Base-by-base conservation (phyloP, 2,888 invertebrate genomes). In the Himalopsyche anomala region DNA sequence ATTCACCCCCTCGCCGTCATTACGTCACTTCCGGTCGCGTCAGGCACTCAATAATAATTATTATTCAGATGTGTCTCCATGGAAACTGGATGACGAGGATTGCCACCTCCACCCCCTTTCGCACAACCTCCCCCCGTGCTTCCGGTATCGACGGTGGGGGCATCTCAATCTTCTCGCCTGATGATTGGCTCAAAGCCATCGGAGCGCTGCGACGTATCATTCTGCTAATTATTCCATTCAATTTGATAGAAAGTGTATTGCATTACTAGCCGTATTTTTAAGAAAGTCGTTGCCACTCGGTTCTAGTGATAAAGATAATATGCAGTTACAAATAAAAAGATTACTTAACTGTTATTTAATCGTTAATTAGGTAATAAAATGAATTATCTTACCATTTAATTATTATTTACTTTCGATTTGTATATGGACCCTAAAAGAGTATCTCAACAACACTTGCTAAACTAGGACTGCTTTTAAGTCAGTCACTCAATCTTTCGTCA, bases 21-120 rank as follows among this genome's bases (percentile, higher is more conserved):
- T 62, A 87, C 82, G 87, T 86, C 85, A 87, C 85, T 87, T 88
- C 88, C 88, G 87, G 87, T 88, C 84, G 85, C 86, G 86, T 83
- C 87, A 82, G 82, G 79, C 84, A 87, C 88, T 87, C 88, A 87
- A 85, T 85, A 87, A 88, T 88, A 83, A 88, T 87, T 85, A 87
- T 88, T 88, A 88, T 88, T 88, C 88, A 88, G 87, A 88, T 87
- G 83, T 85, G 88, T 88, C 83, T 56, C 84, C 87, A 87, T 88
- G 87, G 86, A 82, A 84, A 88, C 88, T 83, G 83, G 87, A 83
- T 56, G 82, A 40, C 74, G 45, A 51, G 51, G 83, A 86, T 62
- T 83, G 82, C 82, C 51, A 4, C 62, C 87, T 80, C 83, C 83
- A 40, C n/a, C 79, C 79, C 38, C 84, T 36, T 51, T 40, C 51